Base-by-base conservation (phyloP, 2,888 invertebrate species). In the Raillietiella orientalis region DNA sequence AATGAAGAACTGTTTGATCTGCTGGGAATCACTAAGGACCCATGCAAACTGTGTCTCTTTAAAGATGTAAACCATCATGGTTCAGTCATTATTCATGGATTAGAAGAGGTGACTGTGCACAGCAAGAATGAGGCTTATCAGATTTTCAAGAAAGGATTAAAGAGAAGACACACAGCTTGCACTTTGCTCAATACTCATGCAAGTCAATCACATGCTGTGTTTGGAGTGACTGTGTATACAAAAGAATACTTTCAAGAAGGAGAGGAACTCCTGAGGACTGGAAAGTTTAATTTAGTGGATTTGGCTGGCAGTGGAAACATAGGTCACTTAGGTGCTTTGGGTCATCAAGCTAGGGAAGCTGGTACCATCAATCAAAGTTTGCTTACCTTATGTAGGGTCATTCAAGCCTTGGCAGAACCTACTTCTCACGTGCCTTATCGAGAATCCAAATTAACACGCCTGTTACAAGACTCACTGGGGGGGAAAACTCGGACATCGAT, bases 221-320 rank as follows among this genome's bases (percentile, higher is more conserved):
- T 93, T 51, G 74, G 82, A 0, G 71, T 93, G 29, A 70, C 75
- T 1, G 67, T 90, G 1, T n/a, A n/a, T n/a, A n/a, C n/a, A n/a
- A 74, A 75, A 34, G 84, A 93, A 42, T 70, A 65, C 40, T 66
- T 66, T 8, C 55, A 66, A 0, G 72, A 75, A 12, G 84, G 82
- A 3, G 82, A 87, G 41, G 82, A 84, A 41, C 53, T 84, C 32
- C 52, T 90, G 8, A 84, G 82, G 52, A 75, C 70, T 24, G 93
- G 90, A 1, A 96, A 93, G 44, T 54, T 96, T n/a, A 77, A 93
- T 53, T 52, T 96, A 34, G 93, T 90, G 0, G 96, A 96, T 53
- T 53, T 96, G 39, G 93, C 93, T 2, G 93, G 93, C 0, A 82
- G 79, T 29, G 93, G 96, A 50, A 87, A 87, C 47, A 75, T 93